phyloP scores from a whole-genome alignment of 1,140 invertebrate genomes.

The Propsilocerus akamusi region DNA sequence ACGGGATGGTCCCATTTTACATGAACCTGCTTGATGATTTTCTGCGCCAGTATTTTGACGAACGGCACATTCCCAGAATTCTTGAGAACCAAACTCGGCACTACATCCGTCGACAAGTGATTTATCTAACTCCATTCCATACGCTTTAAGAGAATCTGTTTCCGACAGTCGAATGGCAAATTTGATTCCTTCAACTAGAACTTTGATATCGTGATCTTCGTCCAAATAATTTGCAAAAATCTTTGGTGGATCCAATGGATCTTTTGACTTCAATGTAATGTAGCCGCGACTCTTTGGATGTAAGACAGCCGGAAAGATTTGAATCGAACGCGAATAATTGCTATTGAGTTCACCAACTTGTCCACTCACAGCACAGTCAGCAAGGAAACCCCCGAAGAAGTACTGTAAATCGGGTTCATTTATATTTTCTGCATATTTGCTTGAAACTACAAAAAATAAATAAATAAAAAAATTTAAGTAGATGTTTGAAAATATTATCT shows the following conservation, averaged over 20 bases:
- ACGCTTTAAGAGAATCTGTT: conserved; percentile 41
- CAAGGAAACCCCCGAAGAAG: conserved; percentile 68
- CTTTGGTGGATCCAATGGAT: conserved; percentile 61
- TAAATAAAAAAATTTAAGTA: conserved; percentile 7
- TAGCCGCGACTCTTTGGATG: conserved; percentile 69
- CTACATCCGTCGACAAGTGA: conserved; percentile 52
- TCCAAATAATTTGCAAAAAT: conserved; percentile 72
- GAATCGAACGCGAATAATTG: conserved; percentile 37
- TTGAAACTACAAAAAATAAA: conserved; percentile 39
- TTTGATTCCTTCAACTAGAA: conserved; percentile 54
- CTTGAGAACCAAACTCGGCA: conserved; percentile 49
- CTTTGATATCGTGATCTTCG: conserved; percentile 51
- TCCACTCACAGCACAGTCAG: conserved; percentile 64
- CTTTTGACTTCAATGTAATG: conserved; percentile 44
- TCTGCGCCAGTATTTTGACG: conserved; percentile 55
- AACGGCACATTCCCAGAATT: conserved; percentile 64
- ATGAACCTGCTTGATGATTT: conserved; percentile 64
- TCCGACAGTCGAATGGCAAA: conserved; percentile 46
- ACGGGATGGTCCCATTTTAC: conserved; percentile 36
- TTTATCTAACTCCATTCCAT: conserved; percentile 49
- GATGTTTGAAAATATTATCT: background rate
- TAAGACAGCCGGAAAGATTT: conserved; percentile 42
- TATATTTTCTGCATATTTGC: conserved; percentile 55
- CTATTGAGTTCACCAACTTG: conserved; percentile 56
- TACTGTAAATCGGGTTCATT: conserved; percentile 72